Evolutionary conservation across 2,888 invertebrate species (phyloP), one percentile per base, ranked within the genome.

Genomic region (Perizoma flavofasciatum): DNA sequence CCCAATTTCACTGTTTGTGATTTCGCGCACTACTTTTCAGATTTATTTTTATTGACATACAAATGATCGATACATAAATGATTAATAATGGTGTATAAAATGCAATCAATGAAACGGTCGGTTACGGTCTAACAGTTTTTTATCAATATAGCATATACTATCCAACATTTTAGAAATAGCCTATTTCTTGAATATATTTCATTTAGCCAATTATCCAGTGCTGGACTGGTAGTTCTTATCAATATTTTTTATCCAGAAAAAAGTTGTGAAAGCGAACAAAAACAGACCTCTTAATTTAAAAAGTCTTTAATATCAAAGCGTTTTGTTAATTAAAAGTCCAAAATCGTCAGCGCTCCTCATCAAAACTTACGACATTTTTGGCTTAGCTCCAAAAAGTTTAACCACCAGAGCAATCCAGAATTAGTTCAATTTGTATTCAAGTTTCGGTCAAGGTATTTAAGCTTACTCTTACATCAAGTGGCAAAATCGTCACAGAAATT

Each of bases 331-430:
- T 79, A 77, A 65, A 53, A 69, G 70, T 63, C 64, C 61, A 61
- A 75, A 78, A 76, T 70, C 69, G 73, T 71, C 67, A 63, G 53
- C 64, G 63, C 62, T 69, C 65, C 73, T 81, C 79, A 75, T 82
- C 79, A 80, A 78, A 82, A 79, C 76, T 78, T 76, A 69, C 61
- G 59, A 73, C 68, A 69, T 72, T 78, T 71, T 80, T 83, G 85
- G 83, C 81, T 66, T 60, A 72, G 63, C 65, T 71, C 82, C 82
- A 84, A 82, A 81, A 81, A 75, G 76, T 79, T 79, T 75, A 77
- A 82, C 76, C 74, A 69, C 59, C 57, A 55, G 56, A 59, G 41
- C 59, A 57, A 54, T 49, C 59, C 56, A 59, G 58, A 66, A 70
- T 57, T 63, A 43, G 22, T 22, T 22, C 22, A 22, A 22, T 22